Conservation (phyloP, 2,113 vertebrate genomes). For the Albula glossodonta region DNA sequence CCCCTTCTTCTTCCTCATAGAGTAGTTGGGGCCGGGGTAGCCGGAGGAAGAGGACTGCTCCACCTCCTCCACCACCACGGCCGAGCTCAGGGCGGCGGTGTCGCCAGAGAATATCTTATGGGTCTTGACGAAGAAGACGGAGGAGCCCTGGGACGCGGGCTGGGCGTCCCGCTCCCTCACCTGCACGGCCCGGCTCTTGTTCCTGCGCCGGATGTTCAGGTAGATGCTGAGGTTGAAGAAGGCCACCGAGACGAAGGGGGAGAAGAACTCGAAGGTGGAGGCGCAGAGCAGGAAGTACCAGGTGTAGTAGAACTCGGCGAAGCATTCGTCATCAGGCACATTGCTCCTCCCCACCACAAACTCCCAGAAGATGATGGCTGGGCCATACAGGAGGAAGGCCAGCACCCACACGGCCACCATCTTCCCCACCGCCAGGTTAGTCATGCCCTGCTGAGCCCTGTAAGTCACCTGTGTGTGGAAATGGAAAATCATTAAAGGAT, state of each 20-base stretch:
- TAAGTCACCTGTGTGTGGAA: slow-evolving; percentile 75
- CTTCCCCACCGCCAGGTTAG: slow-evolving; percentile 66
- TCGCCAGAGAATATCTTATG: slow-evolving; percentile 71
- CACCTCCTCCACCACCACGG: slow-evolving; percentile 64
- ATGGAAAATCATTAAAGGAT: neutral
- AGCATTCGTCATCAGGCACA: slow-evolving; percentile 71
- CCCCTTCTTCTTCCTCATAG: slow-evolving; percentile 45
- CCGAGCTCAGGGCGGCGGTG: slow-evolving; percentile 58
- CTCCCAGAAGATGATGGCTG: slow-evolving; percentile 81
- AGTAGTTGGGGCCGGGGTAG: slow-evolving; percentile 56
- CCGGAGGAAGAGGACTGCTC: slow-evolving; percentile 59
- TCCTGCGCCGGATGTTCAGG: slow-evolving; percentile 75
- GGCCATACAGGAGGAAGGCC: slow-evolving; percentile 84
- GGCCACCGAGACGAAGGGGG: slow-evolving; percentile 77
- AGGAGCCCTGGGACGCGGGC: slow-evolving; percentile 43
- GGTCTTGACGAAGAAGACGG: slow-evolving; percentile 73
- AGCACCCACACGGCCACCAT: slow-evolving; percentile 82
- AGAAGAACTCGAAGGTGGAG: slow-evolving; percentile 84
- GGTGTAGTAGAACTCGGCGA: slow-evolving; percentile 73
- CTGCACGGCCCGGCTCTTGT: slow-evolving; percentile 50
- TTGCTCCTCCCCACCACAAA: slow-evolving; percentile 54
- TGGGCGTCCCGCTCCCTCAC: slow-evolving; percentile 34
- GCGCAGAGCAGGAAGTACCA: slow-evolving; percentile 81
- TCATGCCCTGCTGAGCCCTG: slow-evolving; percentile 70
- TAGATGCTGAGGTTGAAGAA: slow-evolving; percentile 88